These are phyloP conservation scores for Lycocerus yunnanus DNA, from an alignment of 2,888 invertebrate species.

Conservation along the genomic window DNA sequence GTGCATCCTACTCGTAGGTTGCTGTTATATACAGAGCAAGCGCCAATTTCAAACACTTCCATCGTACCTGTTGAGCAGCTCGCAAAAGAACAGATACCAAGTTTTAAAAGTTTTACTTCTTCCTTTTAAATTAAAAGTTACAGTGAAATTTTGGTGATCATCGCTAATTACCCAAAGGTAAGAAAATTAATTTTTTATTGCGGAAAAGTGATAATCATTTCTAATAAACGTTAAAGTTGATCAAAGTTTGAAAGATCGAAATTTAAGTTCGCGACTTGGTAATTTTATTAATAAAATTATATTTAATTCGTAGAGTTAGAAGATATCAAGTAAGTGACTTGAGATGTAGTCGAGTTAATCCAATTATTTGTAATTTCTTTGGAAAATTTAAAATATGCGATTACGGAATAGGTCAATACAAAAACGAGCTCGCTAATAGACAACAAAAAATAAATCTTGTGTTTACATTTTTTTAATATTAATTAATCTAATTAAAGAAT, in stretches of 20 bases:
- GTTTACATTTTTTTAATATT: neutral
- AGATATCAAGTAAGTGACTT: neutral
- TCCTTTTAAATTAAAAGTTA: neutral
- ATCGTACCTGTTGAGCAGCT: slow-evolving; percentile 36
- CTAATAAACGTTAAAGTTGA: neutral
- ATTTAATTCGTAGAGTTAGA: neutral
- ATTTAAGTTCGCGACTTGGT: neutral
- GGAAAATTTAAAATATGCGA: neutral
- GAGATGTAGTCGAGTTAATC: neutral
- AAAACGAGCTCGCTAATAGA: neutral
- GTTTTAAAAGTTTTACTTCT: neutral
- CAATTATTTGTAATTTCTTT: neutral
- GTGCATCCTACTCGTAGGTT: slow-evolving; percentile 32
- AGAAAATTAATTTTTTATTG: neutral
- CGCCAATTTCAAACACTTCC: slow-evolving; percentile 37
- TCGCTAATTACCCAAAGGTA: neutral
- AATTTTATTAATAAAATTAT: neutral
- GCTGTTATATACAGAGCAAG: slow-evolving; percentile 36
- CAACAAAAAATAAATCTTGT: neutral
- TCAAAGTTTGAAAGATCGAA: neutral
- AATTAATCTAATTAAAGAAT: neutral
- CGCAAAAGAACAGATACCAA: slow-evolving; percentile 9
- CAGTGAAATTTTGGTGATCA: neutral
- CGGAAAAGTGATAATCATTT: neutral
- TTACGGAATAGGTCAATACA: neutral